Base-by-base conservation (phyloP, 2,888 invertebrate genomes). In the Subacronicta megacephala region DNA sequence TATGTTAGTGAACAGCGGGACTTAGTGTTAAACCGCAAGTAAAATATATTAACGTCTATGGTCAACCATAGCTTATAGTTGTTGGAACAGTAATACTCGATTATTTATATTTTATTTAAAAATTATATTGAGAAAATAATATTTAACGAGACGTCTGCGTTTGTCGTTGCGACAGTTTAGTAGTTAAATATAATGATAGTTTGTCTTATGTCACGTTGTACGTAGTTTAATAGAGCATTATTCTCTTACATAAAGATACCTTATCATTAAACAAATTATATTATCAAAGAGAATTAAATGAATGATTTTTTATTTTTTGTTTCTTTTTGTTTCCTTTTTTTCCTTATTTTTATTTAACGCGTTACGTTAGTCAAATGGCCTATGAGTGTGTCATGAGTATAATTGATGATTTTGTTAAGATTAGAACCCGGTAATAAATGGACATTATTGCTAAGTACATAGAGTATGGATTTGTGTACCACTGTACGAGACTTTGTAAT, bases 71-170 rank as follows among this genome's bases (percentile, higher is more conserved):
- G 90, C 81, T 77, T 81, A 72, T 82, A 84, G 86, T 91, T 92
- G 92, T 92, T 92, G 90, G 88, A 91, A 92, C 91, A 84, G 84
- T 90, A 93, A 93, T 93, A 93, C 93, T 93, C 93, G 90, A 90
- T 91, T 92, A 90, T 93, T 93, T 93, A 92, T 92, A 89, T 92
- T 91, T 92, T 91, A 90, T 92, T 92, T 92, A 85, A 90, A 66
- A 84, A 80, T 84, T 90, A 89, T 90, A 87, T 84, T 85, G 80
- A 70, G 54, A 85, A 83, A 84, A 83, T 85, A 88, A 88, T 90
- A 89, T 87, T 82, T 79, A 83, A 78, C 66, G 73, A 75, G 66
- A 69, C 82, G 79, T 85, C 79, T 89, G 87, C 78, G 80, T 87
- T 90, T 86, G 90, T 92, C 90, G 92, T 84, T 90, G 83, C 91